Base-by-base conservation (phyloP, 2,888 invertebrate genomes). In the Luffia ferchaultella region DNA sequence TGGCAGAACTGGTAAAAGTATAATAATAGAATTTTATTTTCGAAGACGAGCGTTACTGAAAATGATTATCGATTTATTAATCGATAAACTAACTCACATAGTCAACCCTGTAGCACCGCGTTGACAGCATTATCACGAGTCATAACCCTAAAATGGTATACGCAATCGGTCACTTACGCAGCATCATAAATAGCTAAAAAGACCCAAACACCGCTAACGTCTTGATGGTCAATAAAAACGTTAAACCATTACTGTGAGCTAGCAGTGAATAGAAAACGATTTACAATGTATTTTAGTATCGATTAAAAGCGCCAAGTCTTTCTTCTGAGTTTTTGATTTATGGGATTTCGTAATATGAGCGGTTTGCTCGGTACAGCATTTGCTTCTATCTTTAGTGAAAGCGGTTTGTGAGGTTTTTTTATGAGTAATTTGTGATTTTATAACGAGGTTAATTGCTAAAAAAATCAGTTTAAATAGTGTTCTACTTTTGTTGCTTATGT, bases 261-360 rank as follows among this genome's bases (percentile, higher is more conserved):
- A 50, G 46, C 45, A 50, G 45, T 50, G 50, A 50, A 50, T 50
- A 50, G 50, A 50, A 45, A 46, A 46, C 46, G 19, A 45, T 41
- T 45, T 50, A 50, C 50, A 50, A 50, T 50, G 50, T 50, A 50
- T 45, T 50, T 46, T 45, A 50, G 44, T 50, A 50, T 50, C 50
- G 50, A 50, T 50, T 50, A 50, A 50, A 50, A 50, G 44, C 42
- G 17, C 45, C 42, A 50, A 50, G 45, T 50, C 50, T 50, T 50
- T 50, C 50, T 30, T 50, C 44, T 44, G 16, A 44, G 17, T 9
- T 16, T 20, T 50, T 50, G 50, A 50, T 50, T 50, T 50, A 50
- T 49, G 45, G 45, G 2, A 12, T 15, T 45, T 9, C 15, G 45
- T 50, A 46, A 50, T 45, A 42, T 46, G 19, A 15, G 40, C 42